A percentile compares a stretch with the other conserved stretches of the same genome.
phyloP scores from a whole-genome alignment of 2,797 vertebrate species.

The Alfaro cultratus region DNA sequence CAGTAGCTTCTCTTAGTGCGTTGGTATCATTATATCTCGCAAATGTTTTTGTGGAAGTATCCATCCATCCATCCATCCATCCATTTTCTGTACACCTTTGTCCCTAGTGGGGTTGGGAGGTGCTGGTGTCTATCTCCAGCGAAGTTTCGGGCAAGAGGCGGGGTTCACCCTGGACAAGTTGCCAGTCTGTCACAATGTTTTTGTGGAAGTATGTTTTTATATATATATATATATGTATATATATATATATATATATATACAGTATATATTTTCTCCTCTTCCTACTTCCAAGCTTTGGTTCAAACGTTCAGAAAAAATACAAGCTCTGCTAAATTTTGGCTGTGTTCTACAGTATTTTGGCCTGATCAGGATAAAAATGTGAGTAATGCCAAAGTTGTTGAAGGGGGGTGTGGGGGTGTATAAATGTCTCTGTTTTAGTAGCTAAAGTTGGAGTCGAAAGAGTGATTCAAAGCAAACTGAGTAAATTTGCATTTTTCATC shows the following conservation, averaged over 20 bases:
- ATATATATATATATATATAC: too few species aligned
- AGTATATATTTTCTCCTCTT: background rate
- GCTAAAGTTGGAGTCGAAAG: background rate
- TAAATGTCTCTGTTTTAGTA: conserved; percentile 10
- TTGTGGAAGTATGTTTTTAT: background rate
- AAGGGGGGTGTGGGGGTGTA: conserved; percentile 2
- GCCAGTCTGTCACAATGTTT: background rate
- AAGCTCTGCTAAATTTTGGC: background rate
- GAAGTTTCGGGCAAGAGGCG: too few species aligned
- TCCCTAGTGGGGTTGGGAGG: too few species aligned
- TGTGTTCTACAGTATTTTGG: conserved; percentile 33
- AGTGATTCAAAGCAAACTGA: conserved; percentile 6
- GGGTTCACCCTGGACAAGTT: too few species aligned
- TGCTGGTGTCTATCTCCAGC: too few species aligned
- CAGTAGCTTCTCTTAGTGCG: background rate
- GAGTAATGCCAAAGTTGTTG: conserved; percentile 21
- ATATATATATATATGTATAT: too few species aligned
- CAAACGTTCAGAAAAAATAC: background rate
- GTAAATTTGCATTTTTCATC: conserved; percentile 10
- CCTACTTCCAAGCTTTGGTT: background rate
- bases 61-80: too few species aligned
- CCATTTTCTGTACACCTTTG: too few species aligned
- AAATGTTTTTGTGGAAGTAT: background rate
- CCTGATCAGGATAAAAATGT: conserved; percentile 7
- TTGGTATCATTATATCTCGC: background rate